Evolutionary conservation across 2,113 vertebrate species (phyloP), one percentile per base, ranked within the genome.

Genomic region (Siphamia tubifer): DNA sequence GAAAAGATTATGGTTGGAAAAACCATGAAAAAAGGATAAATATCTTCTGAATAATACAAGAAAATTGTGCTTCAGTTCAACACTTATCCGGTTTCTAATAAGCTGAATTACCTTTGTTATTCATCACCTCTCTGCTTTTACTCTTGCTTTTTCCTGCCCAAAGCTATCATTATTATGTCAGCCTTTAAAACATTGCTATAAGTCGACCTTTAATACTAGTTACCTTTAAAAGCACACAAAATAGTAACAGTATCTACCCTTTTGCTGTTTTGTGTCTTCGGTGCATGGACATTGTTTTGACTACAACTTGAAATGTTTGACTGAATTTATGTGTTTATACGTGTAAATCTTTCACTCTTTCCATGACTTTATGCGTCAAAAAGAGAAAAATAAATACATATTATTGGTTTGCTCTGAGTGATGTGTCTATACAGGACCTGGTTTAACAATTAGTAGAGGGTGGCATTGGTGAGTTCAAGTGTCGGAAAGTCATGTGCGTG

Each of bases 351-450:
- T 66, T n/a, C 8, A 24, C 32, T 49, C 48, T 49, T 67, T 56
- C 24, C 45, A 32, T 15, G 30, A 23, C 21, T 27, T 45, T 21
- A 2, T 40, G 9, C 55, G 44, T 30, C 34, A 20, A 35, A 43
- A 54, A 13, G 44, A 55, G 60, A 62, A 72, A 55, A 72, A 67
- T 21, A 55, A 72, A 67, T 21, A 67, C 8, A 11, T 67, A 53
- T 42, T n/a, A 15, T 42, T 48, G 42, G 38, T 48, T 66, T 36
- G 48, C 13, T 5, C 23, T 24, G 21, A 39, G 15, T 52, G 11
- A 28, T 24, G 67, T 30, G 15, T 52, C 17, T 11, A 6, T 28
- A 3, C 20, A 7, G 45, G 32, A 15, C 52, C 47, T 65, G 38
- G 38, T 48, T 67, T 24, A 31, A 24, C 8, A 17, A 47, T 35